Percentiles rank a stretch among this genome's conserved stretches.
Evolutionary conservation across 1,140 invertebrate genomes (phyloP).

Genomic region (Pseudomyrmex cubaensis): DNA sequence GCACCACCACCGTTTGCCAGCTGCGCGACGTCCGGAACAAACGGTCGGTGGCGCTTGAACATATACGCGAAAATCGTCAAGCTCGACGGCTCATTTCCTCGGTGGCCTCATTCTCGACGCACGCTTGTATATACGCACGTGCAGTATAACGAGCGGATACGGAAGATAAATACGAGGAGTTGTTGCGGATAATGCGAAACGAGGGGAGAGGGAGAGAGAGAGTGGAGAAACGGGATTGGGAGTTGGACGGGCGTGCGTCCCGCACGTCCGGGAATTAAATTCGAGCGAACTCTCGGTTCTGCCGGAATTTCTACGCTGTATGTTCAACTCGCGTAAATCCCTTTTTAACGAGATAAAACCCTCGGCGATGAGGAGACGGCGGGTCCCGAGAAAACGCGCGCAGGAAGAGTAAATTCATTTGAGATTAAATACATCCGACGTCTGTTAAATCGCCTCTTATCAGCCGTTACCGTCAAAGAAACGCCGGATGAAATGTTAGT

Average conservation of each 20-base stretch:
- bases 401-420: slow-evolving; percentile 66
- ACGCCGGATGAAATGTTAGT: slow-evolving; percentile 53
- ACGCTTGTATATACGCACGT: slow-evolving; percentile 28
- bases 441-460: slow-evolving; percentile 60
- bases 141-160: slow-evolving; percentile 51
- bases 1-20: slow-evolving; percentile 34
- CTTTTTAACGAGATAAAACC: slow-evolving; percentile 72
- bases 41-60: slow-evolving; percentile 31
- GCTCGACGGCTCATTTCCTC: slow-evolving; percentile 53
- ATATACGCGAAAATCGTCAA: slow-evolving; percentile 43
- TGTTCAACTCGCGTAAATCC: slow-evolving; percentile 67
- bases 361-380: slow-evolving; percentile 40
- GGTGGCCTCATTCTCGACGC: slow-evolving; percentile 33
- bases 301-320: slow-evolving; percentile 58
- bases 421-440: slow-evolving; percentile 55
- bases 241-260: background rate
- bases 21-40: slow-evolving; percentile 19
- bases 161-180: slow-evolving; percentile 71
- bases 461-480: slow-evolving; percentile 47
- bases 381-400: slow-evolving; percentile 28
- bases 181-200: slow-evolving; percentile 65
- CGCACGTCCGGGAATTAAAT: slow-evolving; percentile 66
- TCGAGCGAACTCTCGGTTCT: slow-evolving; percentile 65
- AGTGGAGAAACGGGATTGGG: background rate
- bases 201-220: background rate